A percentile compares a stretch with the other conserved stretches of the same genome.
Evolutionary conservation across 2,888 invertebrate genomes (phyloP).

Genomic region (Leucoma salicis): DNA sequence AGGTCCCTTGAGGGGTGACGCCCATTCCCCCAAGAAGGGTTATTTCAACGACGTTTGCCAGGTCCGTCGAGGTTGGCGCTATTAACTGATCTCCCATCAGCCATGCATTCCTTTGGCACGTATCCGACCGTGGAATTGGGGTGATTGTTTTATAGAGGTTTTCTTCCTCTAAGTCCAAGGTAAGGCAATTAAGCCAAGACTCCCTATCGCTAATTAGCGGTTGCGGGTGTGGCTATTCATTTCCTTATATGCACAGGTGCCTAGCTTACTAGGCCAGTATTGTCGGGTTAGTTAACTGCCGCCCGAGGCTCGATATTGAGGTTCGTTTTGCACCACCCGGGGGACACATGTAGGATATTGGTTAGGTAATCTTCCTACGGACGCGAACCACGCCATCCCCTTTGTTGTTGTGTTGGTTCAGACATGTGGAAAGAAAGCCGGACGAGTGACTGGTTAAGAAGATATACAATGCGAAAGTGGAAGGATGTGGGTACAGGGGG

Average conservation of each 20-base stretch:
- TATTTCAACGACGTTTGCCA: no score
- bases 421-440: no score
- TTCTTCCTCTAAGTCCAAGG: neutral
- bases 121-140: constrained; percentile 22
- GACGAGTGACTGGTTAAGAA: no score
- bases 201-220: constrained; percentile 21
- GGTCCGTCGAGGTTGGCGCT: constrained; percentile 27
- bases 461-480: no score
- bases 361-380: constrained; percentile 4
- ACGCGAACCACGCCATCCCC: neutral
- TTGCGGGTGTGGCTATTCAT: no score
- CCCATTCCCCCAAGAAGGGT: constrained; percentile 3
- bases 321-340: no score
- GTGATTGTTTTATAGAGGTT: constrained; percentile 5
- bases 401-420: no score
- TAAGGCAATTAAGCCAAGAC: neutral
- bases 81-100: constrained; percentile 10
- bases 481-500: no score
- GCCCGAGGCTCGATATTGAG: no score
- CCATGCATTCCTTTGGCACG: constrained; percentile 21
- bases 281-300: no score
- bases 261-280: no score
- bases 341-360: constrained; percentile 6
- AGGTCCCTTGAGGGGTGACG: neutral
- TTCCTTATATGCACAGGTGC: constrained; percentile 6